Conservation (phyloP, 2,888 invertebrate genomes). For the Sympetrum striolatum region DNA sequence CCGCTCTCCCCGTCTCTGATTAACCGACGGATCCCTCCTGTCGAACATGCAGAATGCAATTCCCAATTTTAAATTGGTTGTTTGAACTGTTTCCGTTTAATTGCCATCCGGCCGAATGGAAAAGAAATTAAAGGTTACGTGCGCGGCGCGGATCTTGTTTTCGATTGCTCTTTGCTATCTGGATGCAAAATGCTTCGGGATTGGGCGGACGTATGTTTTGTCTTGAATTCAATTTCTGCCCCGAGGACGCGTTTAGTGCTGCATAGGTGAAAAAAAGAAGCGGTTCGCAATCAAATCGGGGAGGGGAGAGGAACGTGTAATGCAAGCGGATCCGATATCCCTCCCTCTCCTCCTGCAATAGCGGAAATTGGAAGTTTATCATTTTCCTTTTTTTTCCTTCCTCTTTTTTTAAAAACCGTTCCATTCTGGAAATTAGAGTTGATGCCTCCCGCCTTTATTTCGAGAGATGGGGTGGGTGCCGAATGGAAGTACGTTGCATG, state of each 20-base stretch:
- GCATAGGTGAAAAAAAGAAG: neutral
- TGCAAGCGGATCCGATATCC: neutral
- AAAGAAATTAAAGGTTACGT: conserved; percentile 38
- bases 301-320: neutral
- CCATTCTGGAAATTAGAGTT: neutral
- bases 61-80: conserved; percentile 34
- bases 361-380: neutral
- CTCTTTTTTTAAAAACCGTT: neutral
- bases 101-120: conserved; percentile 29
- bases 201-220: neutral
- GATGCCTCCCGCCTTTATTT: neutral
- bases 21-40: neutral
- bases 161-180: conserved; percentile 16
- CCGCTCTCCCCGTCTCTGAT: neutral
- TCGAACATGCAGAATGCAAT: conserved; percentile 15
- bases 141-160: conserved; percentile 3
- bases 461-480: no score
- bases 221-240: neutral
- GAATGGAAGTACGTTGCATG: neutral
- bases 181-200: conserved; percentile 3
- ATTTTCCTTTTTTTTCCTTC: neutral
- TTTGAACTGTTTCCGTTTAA: conserved; percentile 37
- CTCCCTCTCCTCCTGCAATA: neutral
- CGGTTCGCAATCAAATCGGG: neutral
- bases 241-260: neutral